Base-by-base conservation (phyloP, 1,140 invertebrate genomes). In the Calephelis nemesis region DNA sequence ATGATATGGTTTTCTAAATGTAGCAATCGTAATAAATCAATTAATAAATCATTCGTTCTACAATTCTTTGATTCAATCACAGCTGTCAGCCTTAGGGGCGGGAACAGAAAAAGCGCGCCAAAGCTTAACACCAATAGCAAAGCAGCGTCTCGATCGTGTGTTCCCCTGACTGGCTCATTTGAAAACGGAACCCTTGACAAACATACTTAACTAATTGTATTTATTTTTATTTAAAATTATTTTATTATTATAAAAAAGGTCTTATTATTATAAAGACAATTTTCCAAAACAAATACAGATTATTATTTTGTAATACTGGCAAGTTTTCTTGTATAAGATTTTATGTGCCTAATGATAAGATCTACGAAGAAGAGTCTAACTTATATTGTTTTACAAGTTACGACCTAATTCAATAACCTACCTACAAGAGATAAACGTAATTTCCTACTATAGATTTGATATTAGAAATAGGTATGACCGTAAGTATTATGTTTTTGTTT, bases 111-210 rank as follows among this genome's bases (percentile, higher is more conserved):
- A 89, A 87, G 80, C 86, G 87, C 87, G 87, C 81, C 78, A 89
- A 89, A 85, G 75, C 84, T 85, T 76, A 87, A 90, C 84, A 82
- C 88, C 88, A 91, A 90, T 88, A 69, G 85, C 85, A 76, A 72
- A 66, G 77, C 72, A 69, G 76, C 78, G 70, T 64, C 72, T 70
- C 48, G 76, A 70, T 67, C 78, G 76, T 70, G 71, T 71, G 76
- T 75, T 72, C 73, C 76, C 79, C 75, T 77, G 79, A 85, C 73
- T 88, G 85, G 87, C 83, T 77, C 80, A 80, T 87, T 87, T 84
- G 79, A 85, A 90, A 76, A 84, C 82, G 71, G 85, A 88, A 87
- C 87, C 85, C 88, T 79, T 84, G 77, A 66, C 65, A 63, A 72
- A 65, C 68, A 68, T 63, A n/a, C n/a, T n/a, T n/a, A 30, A 42